Conservation (phyloP, 2,888 invertebrate genomes). For the Acanthacorydalis orientalis region DNA sequence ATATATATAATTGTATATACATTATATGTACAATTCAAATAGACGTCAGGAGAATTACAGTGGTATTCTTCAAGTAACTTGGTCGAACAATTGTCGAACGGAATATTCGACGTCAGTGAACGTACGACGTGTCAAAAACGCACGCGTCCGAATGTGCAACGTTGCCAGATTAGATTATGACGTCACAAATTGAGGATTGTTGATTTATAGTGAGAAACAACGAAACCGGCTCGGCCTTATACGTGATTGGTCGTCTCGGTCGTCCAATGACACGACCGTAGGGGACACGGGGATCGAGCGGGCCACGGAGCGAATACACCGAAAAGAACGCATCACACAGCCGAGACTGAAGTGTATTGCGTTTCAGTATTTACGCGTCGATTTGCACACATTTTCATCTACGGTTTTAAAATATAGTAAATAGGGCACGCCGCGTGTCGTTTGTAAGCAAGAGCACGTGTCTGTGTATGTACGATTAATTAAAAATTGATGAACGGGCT, state of each 20-base stretch:
- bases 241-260: constrained; percentile 16
- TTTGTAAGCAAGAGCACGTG: too few species aligned
- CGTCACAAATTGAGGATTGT: constrained; percentile 23
- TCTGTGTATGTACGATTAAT: too few species aligned
- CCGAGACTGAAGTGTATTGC: neutral
- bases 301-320: neutral
- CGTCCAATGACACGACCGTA: constrained; percentile 10
- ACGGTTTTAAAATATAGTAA: neutral
- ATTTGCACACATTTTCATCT: neutral
- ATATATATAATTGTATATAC: too few species aligned
- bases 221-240: constrained; percentile 19
- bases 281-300: too few species aligned
- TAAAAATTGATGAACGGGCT: too few species aligned
- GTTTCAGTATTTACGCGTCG: neutral
- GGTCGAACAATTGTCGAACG: too few species aligned
- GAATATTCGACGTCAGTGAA: too few species aligned
- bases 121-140: too few species aligned
- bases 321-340: neutral
- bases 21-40: too few species aligned
- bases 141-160: neutral
- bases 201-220: constrained; percentile 29
- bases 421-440: too few species aligned
- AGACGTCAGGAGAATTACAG: too few species aligned
- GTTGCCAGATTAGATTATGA: constrained; percentile 14
- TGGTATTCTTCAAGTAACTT: too few species aligned